A percentile compares a stretch with the other conserved stretches of the same genome.
Conservation (phyloP, 2,113 vertebrate genomes). For the Varanus komodoensis region DNA sequence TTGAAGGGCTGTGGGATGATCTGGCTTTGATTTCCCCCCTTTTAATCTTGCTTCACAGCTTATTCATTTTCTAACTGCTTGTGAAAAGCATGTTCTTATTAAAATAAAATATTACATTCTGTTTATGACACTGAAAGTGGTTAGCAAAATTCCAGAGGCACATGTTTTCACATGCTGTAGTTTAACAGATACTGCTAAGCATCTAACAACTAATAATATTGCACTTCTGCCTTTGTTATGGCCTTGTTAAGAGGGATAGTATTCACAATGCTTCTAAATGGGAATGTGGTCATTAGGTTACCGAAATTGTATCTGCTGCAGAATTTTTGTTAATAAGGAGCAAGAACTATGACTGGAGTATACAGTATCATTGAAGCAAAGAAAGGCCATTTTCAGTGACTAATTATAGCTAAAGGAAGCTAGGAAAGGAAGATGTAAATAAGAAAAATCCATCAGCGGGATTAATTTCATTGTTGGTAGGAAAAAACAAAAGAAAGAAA, state of each 20-base stretch:
- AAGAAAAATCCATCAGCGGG: constrained; percentile 32
- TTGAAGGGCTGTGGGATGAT: constrained; percentile 37
- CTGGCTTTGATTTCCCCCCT: constrained; percentile 47
- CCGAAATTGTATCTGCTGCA: constrained; percentile 47
- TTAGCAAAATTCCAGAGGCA: constrained; percentile 18
- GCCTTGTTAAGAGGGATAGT: constrained; percentile 9
- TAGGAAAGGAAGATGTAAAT: constrained; percentile 40
- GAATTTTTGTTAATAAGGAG: constrained; percentile 54
- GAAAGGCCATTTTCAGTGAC: constrained; percentile 56
- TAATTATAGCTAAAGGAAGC: constrained; percentile 59
- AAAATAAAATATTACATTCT: constrained; percentile 49
- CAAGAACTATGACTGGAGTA: constrained; percentile 28
- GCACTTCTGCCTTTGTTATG: not conserved
- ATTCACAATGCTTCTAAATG: constrained; percentile 31
- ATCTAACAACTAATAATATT: constrained; percentile 16
- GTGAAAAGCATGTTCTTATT: constrained; percentile 38
- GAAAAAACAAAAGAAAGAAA: not conserved
- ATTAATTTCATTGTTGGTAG: constrained; percentile 50
- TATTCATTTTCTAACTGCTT: constrained; percentile 44
- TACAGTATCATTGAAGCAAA: constrained; percentile 47
- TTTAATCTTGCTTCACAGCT: constrained; percentile 17
- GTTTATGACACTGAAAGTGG: constrained; percentile 25
- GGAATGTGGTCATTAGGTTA: constrained; percentile 56
- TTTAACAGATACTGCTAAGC: constrained; percentile 15
- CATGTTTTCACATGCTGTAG: constrained; percentile 9